These are phyloP conservation scores for Coenonympha glycerion DNA, from an alignment of 2,888 invertebrate genomes.

Conservation along the genomic window DNA sequence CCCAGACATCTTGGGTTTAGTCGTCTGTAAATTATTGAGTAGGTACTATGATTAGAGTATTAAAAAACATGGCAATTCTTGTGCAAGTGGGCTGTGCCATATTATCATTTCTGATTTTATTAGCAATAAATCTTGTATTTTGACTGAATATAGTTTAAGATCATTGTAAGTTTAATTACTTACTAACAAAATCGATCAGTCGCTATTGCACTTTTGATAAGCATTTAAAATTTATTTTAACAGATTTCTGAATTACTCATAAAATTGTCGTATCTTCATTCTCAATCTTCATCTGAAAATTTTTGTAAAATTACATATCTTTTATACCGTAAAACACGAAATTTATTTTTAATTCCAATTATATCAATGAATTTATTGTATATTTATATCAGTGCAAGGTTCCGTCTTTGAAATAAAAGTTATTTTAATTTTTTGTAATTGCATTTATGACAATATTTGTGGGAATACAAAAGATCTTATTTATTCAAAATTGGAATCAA, in stretches of 20 bases:
- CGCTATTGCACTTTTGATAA: conserved; percentile 56
- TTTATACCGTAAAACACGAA: not conserved
- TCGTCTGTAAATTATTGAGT: not conserved
- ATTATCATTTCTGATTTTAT: conserved; percentile 40
- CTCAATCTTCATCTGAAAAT: not conserved
- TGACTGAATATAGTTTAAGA: conserved; percentile 69
- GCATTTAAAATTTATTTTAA: conserved; percentile 62
- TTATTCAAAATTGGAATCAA: no score
- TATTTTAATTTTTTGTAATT: no score
- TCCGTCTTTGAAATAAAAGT: conserved; percentile 6
- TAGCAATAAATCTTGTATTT: conserved; percentile 53
- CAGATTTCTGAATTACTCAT: conserved; percentile 10
- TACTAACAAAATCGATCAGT: conserved; percentile 41
- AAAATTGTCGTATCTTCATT: not conserved
- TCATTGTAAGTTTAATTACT: conserved; percentile 39
- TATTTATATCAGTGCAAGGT: conserved; percentile 2
- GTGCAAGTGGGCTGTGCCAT: conserved; percentile 25
- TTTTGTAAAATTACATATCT: not conserved
- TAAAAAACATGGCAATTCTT: conserved; percentile 18
- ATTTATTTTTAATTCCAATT: conserved; percentile 1
- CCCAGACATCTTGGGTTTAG: not conserved
- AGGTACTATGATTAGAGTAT: conserved; percentile 25
- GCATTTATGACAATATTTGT: no score
- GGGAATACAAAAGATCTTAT: no score
- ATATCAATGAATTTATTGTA: not conserved